phyloP scores from a whole-genome alignment of 1,140 invertebrate genomes.

The Papilio machaon region DNA sequence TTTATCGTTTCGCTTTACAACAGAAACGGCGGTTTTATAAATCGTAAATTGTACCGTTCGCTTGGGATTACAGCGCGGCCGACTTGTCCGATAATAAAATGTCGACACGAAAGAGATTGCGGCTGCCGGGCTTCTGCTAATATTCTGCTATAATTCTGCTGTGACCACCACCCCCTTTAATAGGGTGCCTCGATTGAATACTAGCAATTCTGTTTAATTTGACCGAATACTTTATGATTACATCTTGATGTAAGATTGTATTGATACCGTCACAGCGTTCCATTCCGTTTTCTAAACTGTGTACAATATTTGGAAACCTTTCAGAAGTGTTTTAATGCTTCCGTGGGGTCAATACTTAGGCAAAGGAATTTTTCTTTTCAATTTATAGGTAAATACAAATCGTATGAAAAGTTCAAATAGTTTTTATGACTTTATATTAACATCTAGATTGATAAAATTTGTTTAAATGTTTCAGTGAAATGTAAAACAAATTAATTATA shows the following conservation, averaged over 20 bases:
- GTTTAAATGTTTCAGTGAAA: neutral
- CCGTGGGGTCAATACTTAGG: no score
- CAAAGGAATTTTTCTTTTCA: neutral
- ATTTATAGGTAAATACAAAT: neutral
- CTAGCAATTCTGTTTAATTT: slow-evolving; percentile 57
- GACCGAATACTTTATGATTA: slow-evolving; percentile 26
- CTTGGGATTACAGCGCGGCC: slow-evolving; percentile 58
- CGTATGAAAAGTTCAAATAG: neutral
- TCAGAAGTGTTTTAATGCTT: neutral
- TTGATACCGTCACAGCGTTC: neutral
- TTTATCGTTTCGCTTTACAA: slow-evolving; percentile 62
- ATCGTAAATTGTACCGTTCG: slow-evolving; percentile 62
- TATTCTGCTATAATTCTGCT: slow-evolving; percentile 42
- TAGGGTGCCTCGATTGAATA: slow-evolving; percentile 59
- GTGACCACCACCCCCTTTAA: slow-evolving; percentile 52
- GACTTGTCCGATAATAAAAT: slow-evolving; percentile 68
- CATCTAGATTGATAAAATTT: neutral
- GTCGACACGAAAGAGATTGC: slow-evolving; percentile 63
- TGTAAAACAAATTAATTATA: neutral
- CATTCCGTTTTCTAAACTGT: neutral
- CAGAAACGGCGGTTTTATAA: slow-evolving; percentile 62
- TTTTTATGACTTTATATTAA: neutral
- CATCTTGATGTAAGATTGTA: slow-evolving; percentile 1
- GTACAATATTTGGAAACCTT: neutral
- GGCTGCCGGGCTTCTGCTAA: slow-evolving; percentile 53